A percentile compares a stretch with the other conserved stretches of the same genome.
These are phyloP conservation scores for Acrobasis repandana DNA, from an alignment of 2,888 invertebrate species.

Conservation along the genomic window DNA sequence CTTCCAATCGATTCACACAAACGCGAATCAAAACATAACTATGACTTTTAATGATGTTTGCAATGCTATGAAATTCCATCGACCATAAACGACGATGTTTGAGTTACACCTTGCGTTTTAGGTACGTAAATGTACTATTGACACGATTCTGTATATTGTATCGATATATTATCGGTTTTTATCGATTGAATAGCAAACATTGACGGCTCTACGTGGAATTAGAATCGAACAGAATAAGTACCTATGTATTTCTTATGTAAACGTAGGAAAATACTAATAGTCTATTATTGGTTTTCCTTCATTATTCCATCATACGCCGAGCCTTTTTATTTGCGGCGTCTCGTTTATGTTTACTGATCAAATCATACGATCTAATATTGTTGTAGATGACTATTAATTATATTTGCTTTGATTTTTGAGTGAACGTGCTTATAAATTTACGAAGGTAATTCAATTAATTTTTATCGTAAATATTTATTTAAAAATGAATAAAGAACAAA, in stretches of 20 bases:
- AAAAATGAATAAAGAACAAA: too few species aligned
- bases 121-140: slow-evolving; percentile 16
- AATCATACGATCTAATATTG: slow-evolving; percentile 2
- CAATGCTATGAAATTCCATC: slow-evolving; percentile 7
- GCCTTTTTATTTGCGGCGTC: slow-evolving; percentile 8
- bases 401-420: slow-evolving; percentile 17
- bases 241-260: slow-evolving; percentile 10
- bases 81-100: neutral
- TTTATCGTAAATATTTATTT: slow-evolving; percentile 23
- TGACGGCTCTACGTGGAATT: slow-evolving; percentile 36
- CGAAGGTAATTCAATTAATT: neutral
- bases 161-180: slow-evolving; percentile 28
- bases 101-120: neutral
- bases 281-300: slow-evolving; percentile 6
- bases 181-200: slow-evolving; percentile 33
- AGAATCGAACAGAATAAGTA: slow-evolving; percentile 1
- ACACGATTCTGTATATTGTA: slow-evolving; percentile 21
- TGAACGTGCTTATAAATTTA: neutral
- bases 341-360: slow-evolving; percentile 30
- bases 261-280: slow-evolving; percentile 23
- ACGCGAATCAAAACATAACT: slow-evolving; percentile 40
- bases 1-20: slow-evolving; percentile 45
- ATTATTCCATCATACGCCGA: neutral
- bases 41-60: slow-evolving; percentile 12
- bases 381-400: slow-evolving; percentile 14